These are phyloP conservation scores for Agrotis ipsilon DNA, from an alignment of 2,888 invertebrate genomes.

Conservation along the genomic window DNA sequence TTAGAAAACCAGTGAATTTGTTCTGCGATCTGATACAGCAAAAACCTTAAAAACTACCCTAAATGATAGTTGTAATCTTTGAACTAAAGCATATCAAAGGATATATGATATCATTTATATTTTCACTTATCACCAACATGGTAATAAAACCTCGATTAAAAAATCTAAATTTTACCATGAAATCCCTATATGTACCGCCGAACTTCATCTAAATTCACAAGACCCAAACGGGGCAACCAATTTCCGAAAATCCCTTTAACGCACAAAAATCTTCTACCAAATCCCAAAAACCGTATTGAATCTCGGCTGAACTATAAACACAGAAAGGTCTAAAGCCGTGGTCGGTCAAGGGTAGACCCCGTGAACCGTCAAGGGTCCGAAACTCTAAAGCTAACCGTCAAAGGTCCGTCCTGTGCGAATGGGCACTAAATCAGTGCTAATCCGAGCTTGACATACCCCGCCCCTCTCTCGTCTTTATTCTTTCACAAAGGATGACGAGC, in stretches of 20 bases:
- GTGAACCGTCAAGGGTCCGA: constrained; percentile 65
- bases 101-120: background rate
- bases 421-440: constrained; percentile 82
- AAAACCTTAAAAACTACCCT: background rate
- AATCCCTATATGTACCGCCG: background rate
- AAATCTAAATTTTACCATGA: background rate
- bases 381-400: constrained; percentile 57
- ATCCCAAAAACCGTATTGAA: constrained; percentile 58
- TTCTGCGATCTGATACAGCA: background rate
- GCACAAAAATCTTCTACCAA: constrained; percentile 41
- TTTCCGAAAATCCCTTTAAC: constrained; percentile 21
- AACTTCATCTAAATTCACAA: background rate
- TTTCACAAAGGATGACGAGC: constrained; percentile 59
- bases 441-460: constrained; percentile 75
- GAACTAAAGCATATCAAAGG: background rate
- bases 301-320: constrained; percentile 46
- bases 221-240: constrained; percentile 18
- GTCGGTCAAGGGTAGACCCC: constrained; percentile 63
- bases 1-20: background rate
- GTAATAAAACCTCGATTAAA: background rate
- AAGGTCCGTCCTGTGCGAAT: constrained; percentile 69
- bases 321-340: constrained; percentile 48
- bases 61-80: too few species aligned
- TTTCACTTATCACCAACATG: background rate
- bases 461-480: constrained; percentile 72